Evolutionary conservation across 2,797 vertebrate genomes (phyloP).

Genomic region (Loris lydekkerianus): DNA sequence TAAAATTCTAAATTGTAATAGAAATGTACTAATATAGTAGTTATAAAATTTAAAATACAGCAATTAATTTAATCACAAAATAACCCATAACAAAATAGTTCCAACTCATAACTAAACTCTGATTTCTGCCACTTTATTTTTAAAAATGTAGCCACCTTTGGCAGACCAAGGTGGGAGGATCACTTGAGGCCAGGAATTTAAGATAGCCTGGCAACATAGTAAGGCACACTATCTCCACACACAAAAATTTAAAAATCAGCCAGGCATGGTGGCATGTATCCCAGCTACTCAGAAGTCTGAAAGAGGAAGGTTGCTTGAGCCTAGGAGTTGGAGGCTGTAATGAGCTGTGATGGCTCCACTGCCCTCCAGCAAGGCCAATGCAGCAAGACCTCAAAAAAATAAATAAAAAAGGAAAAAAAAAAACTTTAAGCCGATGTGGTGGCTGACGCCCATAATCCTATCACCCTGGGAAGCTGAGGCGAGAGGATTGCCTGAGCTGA

Average conservation of each 20-base stretch:
- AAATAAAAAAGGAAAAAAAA: no score
- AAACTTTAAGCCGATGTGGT: neutral
- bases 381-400: neutral
- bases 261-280: neutral
- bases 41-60: slow-evolving; percentile 46
- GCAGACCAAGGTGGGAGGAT: neutral
- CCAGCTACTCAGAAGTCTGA: neutral
- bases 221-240: neutral
- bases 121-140: neutral
- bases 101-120: neutral
- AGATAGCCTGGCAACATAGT: neutral
- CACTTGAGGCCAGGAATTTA: neutral
- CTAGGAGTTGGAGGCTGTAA: neutral
- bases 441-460: neutral
- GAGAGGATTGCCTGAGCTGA: no score
- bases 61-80: slow-evolving; percentile 58
- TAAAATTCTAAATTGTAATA: slow-evolving; percentile 39
- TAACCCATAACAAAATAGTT: slow-evolving; percentile 31
- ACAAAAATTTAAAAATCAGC: neutral
- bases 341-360: neutral
- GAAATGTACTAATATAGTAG: neutral
- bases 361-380: neutral
- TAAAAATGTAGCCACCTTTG: neutral
- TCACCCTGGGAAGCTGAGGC: no score
- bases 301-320: neutral